Percentiles rank a stretch among this genome's conserved stretches.
These are phyloP conservation scores for Piaya cayana DNA, from an alignment of 2,113 vertebrate genomes.

Conservation along the genomic window DNA sequence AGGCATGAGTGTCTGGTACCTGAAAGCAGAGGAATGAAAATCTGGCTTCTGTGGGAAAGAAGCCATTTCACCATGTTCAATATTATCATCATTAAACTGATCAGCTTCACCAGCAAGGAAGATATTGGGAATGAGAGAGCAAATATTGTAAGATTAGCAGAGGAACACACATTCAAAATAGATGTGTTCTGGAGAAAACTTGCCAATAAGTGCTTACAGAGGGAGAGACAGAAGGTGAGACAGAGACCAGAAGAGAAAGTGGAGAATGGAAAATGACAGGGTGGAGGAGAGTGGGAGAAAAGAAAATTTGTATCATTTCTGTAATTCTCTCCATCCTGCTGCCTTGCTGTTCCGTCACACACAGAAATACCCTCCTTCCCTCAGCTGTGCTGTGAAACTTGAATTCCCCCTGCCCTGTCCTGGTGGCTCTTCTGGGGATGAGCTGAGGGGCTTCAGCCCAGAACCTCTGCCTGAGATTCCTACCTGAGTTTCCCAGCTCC, in stretches of 20 bases:
- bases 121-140: not conserved
- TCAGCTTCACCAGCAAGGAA: constrained; percentile 1
- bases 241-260: not conserved
- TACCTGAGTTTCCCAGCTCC: not conserved
- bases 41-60: not conserved
- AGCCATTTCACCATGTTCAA: not conserved
- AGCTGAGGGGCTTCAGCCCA: not conserved
- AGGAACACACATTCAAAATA: constrained; percentile 14
- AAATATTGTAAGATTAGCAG: constrained; percentile 21
- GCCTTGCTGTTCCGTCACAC: not conserved
- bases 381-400: not conserved
- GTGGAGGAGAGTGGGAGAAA: not conserved
- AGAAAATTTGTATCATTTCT: not conserved
- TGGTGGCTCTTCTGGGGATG: not conserved
- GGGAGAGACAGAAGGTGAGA: constrained; percentile 26
- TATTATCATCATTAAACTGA: constrained; percentile 8
- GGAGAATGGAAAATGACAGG: not conserved
- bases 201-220: not conserved
- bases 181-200: constrained; percentile 9
- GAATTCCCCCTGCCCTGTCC: not conserved
- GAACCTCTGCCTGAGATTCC: not conserved
- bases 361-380: not conserved
- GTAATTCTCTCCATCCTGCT: not conserved
- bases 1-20: not conserved
- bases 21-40: not conserved